phyloP scores from a whole-genome alignment of 2,888 invertebrate genomes.

The Cremastinae sp. region DNA sequence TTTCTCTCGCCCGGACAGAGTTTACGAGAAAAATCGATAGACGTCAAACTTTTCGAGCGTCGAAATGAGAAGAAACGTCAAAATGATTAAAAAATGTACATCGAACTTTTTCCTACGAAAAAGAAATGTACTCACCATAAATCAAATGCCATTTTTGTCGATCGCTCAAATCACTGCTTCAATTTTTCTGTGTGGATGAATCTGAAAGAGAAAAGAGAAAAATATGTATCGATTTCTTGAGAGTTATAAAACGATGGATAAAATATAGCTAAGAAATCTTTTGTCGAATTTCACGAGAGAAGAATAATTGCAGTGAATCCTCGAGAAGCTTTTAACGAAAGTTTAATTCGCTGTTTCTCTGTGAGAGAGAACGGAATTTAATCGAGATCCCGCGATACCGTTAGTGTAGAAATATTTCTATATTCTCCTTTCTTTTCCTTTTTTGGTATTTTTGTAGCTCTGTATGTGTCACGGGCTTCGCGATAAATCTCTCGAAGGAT shows the following conservation, averaged over 20 bases:
- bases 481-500: conserved; percentile 35
- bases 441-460: neutral
- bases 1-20: too few species aligned
- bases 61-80: neutral
- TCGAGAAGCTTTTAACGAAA: neutral
- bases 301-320: conserved; percentile 11
- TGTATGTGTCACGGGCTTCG: conserved; percentile 20
- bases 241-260: neutral
- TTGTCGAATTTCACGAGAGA: neutral
- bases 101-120: neutral
- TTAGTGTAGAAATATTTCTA: conserved; percentile 1
- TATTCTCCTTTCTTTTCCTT: neutral
- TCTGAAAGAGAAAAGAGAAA: conserved; percentile 68
- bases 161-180: conserved; percentile 61
- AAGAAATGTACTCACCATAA: conserved; percentile 73
- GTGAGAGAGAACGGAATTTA: conserved; percentile 36
- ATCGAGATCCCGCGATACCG: conserved; percentile 30
- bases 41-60: neutral
- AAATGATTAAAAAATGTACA: neutral
- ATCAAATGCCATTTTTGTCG: conserved; percentile 72
- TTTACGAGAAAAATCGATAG: too few species aligned
- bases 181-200: conserved; percentile 53
- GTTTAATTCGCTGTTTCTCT: conserved; percentile 16
- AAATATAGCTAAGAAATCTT: neutral
- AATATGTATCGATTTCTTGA: neutral